Evolutionary conservation across 2,797 vertebrate genomes (phyloP).

Genomic region (Parauchenoglanis ngamensis): DNA sequence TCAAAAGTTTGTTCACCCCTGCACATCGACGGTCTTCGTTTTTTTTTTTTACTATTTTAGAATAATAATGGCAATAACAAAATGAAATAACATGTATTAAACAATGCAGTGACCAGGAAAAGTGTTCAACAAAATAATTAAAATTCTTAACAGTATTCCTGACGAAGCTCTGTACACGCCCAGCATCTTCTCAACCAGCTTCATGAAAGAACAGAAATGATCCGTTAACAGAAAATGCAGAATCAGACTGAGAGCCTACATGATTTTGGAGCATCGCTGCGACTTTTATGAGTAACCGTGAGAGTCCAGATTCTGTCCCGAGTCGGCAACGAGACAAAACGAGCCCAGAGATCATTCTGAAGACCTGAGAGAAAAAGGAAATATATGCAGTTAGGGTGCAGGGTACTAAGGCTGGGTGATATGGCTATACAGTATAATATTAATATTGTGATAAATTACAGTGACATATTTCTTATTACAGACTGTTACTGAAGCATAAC

Average conservation of each 20-base stretch:
- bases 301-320: conserved; percentile 88
- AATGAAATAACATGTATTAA: neutral
- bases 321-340: conserved; percentile 84
- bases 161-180: no score
- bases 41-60: neutral
- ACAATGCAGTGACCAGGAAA: neutral
- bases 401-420: neutral
- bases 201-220: neutral
- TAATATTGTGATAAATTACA: neutral
- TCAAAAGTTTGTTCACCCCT: neutral
- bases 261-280: conserved; percentile 28
- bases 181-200: neutral
- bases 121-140: neutral
- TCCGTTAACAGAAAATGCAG: neutral
- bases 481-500: neutral
- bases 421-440: neutral
- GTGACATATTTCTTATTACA: neutral
- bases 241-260: conserved; percentile 46
- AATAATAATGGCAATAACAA: neutral
- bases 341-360: conserved; percentile 83
- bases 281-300: conserved; percentile 67
- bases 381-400: conserved; percentile 4
- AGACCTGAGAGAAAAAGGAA: conserved; percentile 73
- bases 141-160: neutral
- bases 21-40: neutral